Base-by-base conservation (phyloP, 2,797 vertebrate species). In the Onychomys torridus region DNA sequence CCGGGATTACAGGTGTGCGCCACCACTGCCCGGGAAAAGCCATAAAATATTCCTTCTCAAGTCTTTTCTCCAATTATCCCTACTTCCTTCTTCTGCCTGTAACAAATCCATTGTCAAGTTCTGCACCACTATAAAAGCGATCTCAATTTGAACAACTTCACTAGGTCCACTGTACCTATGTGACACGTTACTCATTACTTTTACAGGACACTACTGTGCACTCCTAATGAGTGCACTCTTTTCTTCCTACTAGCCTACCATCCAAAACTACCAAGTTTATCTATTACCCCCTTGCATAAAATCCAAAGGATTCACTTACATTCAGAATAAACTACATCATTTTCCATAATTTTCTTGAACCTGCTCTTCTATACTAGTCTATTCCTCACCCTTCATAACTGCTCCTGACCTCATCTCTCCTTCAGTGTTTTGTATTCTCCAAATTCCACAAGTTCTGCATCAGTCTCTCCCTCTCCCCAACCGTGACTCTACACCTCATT, bases 251-350 rank as follows among this genome's bases (percentile, higher is more conserved):
- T 9, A 3, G 49, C 9, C 40, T 73, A 75, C 0, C 73, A 25
- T 40, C 37, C 2, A 63, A 37, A 32, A 6, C 55, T n/a, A 88
- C n/a, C 63, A 86, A 3, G 83, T 4, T 5, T 17, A 93, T n/a
- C 34, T 25, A 83, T 16, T 43, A 79, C 27, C 63, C 29, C 76
- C 61, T 77, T 61, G 1, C 34, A 67, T 0, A 85, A 96, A 90
- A 57, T n/a, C 34, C 63, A 27, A 87, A 73, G 19, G 10, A 29
- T 92, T 52, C 81, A 19, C 77, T n/a, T 14, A 88, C 61, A 91
- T 23, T 93, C 40, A 84, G 14, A 93, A 95, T 46, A 77, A 81
- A 91, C 76, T 55, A 73, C 10, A 59, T 75, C 12, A 40, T 87
- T 25, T 40, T 61, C 55, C 32, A 12, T 59, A 52, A 88, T 69